These are phyloP conservation scores for Platalea minor DNA, from an alignment of 2,797 vertebrate species.

Conservation along the genomic window DNA sequence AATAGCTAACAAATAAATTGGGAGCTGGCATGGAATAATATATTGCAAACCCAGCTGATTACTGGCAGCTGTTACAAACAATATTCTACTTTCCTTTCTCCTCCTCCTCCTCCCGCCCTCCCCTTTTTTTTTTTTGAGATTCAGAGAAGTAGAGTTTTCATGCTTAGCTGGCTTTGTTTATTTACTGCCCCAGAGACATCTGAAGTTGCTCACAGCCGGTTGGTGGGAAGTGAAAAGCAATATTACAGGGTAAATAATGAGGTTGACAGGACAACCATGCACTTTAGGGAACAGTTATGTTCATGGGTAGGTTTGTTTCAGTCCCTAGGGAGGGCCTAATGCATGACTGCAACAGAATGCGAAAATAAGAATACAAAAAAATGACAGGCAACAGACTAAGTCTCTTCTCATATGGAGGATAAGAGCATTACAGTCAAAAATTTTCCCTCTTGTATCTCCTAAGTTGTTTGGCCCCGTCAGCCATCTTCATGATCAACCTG, in stretches of 20 bases:
- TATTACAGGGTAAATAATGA: not conserved
- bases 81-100: not conserved
- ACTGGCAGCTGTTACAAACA: not conserved
- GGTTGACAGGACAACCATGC: not conserved
- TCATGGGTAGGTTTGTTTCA: not conserved
- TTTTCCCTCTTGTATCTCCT: not conserved
- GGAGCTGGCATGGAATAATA: not conserved
- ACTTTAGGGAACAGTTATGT: not conserved
- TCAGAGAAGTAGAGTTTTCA: not conserved
- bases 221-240: not conserved
- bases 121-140: not conserved
- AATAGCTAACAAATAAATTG: not conserved
- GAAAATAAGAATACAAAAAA: not conserved
- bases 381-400: not conserved
- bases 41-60: not conserved
- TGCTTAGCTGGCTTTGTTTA: constrained; percentile 15
- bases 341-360: not conserved
- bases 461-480: not conserved
- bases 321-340: not conserved
- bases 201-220: not conserved
- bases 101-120: fast-evolving
- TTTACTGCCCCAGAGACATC: not conserved
- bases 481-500: not conserved
- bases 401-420: not conserved
- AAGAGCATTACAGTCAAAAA: not conserved